phyloP scores from a whole-genome alignment of 1,140 invertebrate species.

The Solen grandis region DNA sequence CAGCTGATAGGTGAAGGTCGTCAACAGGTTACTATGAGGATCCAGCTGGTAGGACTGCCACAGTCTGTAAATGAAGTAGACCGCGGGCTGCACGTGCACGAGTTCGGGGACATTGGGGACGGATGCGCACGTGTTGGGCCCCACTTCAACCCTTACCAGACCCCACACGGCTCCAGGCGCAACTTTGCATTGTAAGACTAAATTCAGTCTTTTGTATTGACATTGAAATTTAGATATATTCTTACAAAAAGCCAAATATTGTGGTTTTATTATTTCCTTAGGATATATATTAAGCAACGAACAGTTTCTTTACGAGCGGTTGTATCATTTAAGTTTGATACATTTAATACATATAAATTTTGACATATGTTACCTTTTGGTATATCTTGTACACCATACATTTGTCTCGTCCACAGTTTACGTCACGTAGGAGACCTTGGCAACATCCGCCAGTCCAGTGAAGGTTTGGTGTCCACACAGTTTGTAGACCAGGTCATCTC shows the following conservation, averaged over 20 bases:
- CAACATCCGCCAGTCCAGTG: slow-evolving; percentile 62
- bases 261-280: not conserved
- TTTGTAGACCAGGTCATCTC: slow-evolving; percentile 63
- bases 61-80: slow-evolving; percentile 58
- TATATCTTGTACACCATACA: too few relatives aligned
- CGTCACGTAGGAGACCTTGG: slow-evolving; percentile 65
- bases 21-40: slow-evolving; percentile 60
- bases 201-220: not conserved
- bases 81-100: slow-evolving; percentile 64
- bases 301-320: too few relatives aligned
- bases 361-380: too few relatives aligned
- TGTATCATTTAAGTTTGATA: too few relatives aligned
- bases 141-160: slow-evolving; percentile 62
- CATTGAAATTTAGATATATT: not conserved
- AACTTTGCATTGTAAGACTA: slow-evolving; percentile 62
- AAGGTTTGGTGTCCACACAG: slow-evolving; percentile 61
- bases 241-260: not conserved
- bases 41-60: slow-evolving; percentile 61
- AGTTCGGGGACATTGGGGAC: slow-evolving; percentile 61
- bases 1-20: slow-evolving; percentile 60
- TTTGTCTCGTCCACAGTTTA: too few relatives aligned
- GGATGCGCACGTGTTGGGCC: slow-evolving; percentile 62
- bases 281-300: too few relatives aligned
- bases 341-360: too few relatives aligned
- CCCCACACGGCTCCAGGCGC: slow-evolving; percentile 61